These are phyloP conservation scores for Catostylus mosaicus DNA, from an alignment of 30 jellyfish, hydroid and myxozoan genomes.

Conservation along the genomic window DNA sequence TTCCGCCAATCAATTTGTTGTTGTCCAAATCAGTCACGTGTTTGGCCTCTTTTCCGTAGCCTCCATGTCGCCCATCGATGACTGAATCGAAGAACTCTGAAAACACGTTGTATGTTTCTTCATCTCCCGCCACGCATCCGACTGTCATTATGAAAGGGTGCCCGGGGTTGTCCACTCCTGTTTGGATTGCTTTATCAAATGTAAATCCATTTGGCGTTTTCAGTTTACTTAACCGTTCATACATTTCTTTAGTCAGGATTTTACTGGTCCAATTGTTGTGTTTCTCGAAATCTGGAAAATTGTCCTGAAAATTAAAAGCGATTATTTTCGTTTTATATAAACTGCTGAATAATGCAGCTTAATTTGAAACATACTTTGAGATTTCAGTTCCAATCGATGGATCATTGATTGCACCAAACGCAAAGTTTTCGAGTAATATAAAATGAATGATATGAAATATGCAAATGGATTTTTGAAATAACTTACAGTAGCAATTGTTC, in stretches of 20 bases:
- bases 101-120: conserved; percentile 71
- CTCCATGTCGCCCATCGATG: conserved; percentile 79
- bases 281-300: conserved; percentile 71
- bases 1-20: conserved; percentile 69
- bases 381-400: no score
- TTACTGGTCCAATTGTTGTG: conserved; percentile 91
- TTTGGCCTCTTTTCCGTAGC: conserved; percentile 69
- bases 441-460: no score
- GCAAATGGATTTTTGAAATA: no score
- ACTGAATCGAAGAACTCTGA: conserved; percentile 74
- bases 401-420: no score
- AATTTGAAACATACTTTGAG: no score
- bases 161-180: conserved; percentile 99
- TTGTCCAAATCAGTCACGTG: conserved; percentile 83
- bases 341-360: no score
- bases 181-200: conserved; percentile 76
- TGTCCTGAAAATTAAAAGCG: conserved; percentile 40
- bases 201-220: conserved; percentile 53
- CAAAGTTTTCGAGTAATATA: no score
- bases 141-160: conserved; percentile 94
- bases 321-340: no score
- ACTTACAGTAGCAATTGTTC: no score
- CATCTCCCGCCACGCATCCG: conserved; percentile 96
- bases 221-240: conserved; percentile 41
- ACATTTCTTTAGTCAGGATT: conserved; percentile 64